phyloP scores from a whole-genome alignment of 1,140 invertebrate species.

The Nasonia giraulti region DNA sequence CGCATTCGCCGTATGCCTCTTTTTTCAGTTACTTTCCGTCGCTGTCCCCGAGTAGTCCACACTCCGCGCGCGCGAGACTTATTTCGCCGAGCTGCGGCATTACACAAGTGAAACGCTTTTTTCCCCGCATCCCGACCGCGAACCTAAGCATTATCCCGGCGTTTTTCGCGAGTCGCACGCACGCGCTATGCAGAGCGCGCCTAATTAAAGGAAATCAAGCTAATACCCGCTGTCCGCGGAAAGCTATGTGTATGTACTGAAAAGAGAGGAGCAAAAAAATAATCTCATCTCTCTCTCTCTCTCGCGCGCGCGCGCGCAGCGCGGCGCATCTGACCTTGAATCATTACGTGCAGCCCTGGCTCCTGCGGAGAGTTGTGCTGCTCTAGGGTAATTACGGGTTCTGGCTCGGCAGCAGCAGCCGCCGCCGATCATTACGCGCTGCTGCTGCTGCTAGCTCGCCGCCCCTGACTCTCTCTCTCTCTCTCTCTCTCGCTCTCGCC shows the following conservation, averaged over 20 bases:
- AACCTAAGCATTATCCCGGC: background rate
- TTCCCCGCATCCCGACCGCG: background rate
- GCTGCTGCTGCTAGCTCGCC: background rate
- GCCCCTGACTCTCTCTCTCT: background rate
- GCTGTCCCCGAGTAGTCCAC: too few relatives aligned
- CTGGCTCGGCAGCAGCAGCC: background rate
- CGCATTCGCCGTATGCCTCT: too few relatives aligned
- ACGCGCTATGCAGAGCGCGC: background rate
- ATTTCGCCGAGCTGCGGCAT: too few relatives aligned
- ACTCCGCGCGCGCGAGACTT: too few relatives aligned
- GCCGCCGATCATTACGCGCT: slow-evolving; percentile 15
- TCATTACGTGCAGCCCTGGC: slow-evolving; percentile 29
- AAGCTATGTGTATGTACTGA: background rate
- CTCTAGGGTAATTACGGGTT: slow-evolving; percentile 40
- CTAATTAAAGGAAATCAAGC: background rate
- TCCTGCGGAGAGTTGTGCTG: background rate
- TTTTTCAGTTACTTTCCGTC: too few relatives aligned
- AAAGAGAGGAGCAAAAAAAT: background rate
- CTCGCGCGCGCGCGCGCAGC: too few relatives aligned
- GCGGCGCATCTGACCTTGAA: slow-evolving; percentile 4
- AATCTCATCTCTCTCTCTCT: background rate
- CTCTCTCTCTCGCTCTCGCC: background rate
- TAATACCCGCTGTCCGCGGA: background rate
- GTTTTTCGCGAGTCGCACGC: background rate
- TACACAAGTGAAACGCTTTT: too few relatives aligned